Evolutionary conservation across 2,113 vertebrate genomes (phyloP).

Genomic region (Perognathus longimembris): DNA sequence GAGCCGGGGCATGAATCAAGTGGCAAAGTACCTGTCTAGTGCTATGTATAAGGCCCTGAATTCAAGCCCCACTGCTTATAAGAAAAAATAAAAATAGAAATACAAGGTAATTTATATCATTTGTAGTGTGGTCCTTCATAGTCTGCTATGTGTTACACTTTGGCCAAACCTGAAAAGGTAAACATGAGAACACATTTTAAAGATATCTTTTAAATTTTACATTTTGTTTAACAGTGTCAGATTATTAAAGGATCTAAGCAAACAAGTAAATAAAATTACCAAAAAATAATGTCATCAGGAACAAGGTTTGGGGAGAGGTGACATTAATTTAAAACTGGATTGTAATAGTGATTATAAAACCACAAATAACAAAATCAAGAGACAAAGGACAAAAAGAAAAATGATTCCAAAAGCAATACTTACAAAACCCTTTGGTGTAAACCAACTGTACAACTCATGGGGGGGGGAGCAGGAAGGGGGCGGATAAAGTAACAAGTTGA

Average conservation of each 20-base stretch:
- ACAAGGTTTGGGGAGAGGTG: neutral
- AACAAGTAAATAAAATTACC: slow-evolving; percentile 50
- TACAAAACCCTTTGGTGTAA: too few relatives aligned
- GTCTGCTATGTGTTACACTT: slow-evolving; percentile 33
- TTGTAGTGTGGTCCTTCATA: slow-evolving; percentile 37
- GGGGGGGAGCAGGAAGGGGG: too few relatives aligned
- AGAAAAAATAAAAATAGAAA: slow-evolving; percentile 51
- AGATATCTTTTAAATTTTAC: slow-evolving; percentile 20
- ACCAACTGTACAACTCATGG: too few relatives aligned
- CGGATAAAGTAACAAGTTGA: too few relatives aligned
- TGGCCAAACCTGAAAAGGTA: slow-evolving; percentile 54
- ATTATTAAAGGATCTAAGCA: slow-evolving; percentile 16
- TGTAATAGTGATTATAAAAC: slow-evolving; percentile 33
- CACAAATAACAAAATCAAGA: too few relatives aligned
- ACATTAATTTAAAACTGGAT: slow-evolving; percentile 57
- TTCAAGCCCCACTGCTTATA: too few relatives aligned
- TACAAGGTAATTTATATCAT: slow-evolving; percentile 39
- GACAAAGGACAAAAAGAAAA: too few relatives aligned
- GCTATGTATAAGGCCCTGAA: too few relatives aligned
- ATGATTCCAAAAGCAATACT: too few relatives aligned
- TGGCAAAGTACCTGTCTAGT: too few relatives aligned
- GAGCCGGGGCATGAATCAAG: too few relatives aligned
- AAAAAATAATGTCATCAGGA: neutral
- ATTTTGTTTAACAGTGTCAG: slow-evolving; percentile 31
- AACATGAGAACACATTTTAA: slow-evolving; percentile 14